Evolutionary conservation across 2,888 invertebrate species (phyloP).

Genomic region (Apotomis capreana): DNA sequence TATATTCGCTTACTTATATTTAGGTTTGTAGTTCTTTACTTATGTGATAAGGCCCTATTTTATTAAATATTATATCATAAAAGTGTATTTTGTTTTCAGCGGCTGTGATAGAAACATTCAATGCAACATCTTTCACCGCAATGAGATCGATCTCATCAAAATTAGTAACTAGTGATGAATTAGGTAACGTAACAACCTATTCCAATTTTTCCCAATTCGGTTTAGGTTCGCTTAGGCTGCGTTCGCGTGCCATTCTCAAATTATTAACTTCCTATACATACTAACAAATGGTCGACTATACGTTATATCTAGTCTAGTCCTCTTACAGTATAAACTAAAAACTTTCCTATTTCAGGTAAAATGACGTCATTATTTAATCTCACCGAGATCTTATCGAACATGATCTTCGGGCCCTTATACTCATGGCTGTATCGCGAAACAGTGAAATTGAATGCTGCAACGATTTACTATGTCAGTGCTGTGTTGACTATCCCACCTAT

Average conservation of each 20-base stretch:
- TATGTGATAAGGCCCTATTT: slow-evolving; percentile 83
- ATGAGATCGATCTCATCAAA: slow-evolving; percentile 89
- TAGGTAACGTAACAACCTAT: slow-evolving; percentile 76
- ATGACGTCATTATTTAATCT: slow-evolving; percentile 88
- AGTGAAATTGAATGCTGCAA: slow-evolving; percentile 85
- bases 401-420: slow-evolving; percentile 88
- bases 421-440: slow-evolving; percentile 87
- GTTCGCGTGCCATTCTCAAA: no score
- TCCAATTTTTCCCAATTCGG: no score
- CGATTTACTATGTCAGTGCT: slow-evolving; percentile 86
- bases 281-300: no score
- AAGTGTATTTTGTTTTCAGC: slow-evolving; percentile 73
- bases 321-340: no score
- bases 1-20: no score
- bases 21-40: no score
- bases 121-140: slow-evolving; percentile 89
- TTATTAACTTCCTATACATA: no score
- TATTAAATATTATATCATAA: neutral
- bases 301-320: no score
- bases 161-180: slow-evolving; percentile 86
- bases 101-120: slow-evolving; percentile 86
- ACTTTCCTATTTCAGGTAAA: slow-evolving; percentile 80
- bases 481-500: slow-evolving; percentile 86
- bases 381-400: slow-evolving; percentile 87
- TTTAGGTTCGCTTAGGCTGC: no score